phyloP scores from a whole-genome alignment of 2,888 invertebrate genomes.

The Horisme vitalbata region DNA sequence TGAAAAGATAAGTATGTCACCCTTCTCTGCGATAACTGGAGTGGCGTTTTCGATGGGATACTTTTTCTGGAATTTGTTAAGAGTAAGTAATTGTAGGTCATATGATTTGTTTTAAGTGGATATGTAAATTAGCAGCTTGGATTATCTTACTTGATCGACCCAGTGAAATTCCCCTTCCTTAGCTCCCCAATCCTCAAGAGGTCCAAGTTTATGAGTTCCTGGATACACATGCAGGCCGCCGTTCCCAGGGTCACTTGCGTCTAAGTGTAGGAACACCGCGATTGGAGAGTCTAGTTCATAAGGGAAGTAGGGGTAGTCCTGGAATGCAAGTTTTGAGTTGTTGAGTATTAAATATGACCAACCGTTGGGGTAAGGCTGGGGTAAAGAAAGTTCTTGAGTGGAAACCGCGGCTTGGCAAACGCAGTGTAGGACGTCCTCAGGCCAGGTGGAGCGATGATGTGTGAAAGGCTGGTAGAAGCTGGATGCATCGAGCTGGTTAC shows the following conservation, averaged over 20 bases:
- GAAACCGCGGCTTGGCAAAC: too few relatives aligned
- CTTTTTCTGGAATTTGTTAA: constrained; percentile 57
- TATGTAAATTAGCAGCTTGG: too few relatives aligned
- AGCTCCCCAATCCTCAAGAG: constrained; percentile 71
- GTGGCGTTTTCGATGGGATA: constrained; percentile 75
- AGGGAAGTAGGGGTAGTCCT: constrained; percentile 84
- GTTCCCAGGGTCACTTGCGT: constrained; percentile 79
- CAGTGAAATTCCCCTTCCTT: constrained; percentile 70
- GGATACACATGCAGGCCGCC: constrained; percentile 53
- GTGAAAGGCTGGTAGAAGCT: too few relatives aligned
- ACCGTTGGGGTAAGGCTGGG: too few relatives aligned
- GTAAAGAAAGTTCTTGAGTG: too few relatives aligned
- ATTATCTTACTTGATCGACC: constrained; percentile 67
- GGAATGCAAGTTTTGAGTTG: constrained; percentile 19
- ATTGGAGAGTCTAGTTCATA: constrained; percentile 80
- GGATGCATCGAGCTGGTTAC: too few relatives aligned
- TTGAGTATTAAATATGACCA: too few relatives aligned
- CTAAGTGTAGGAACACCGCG: constrained; percentile 81
- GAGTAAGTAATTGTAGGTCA: background rate
- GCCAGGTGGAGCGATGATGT: too few relatives aligned
- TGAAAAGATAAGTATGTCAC: constrained; percentile 81
- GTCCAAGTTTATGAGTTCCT: constrained; percentile 78
- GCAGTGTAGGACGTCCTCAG: too few relatives aligned
- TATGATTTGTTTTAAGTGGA: too few relatives aligned
- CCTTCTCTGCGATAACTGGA: constrained; percentile 75